These are phyloP conservation scores for Lepidochitona cinerea DNA, from an alignment of 2,888 invertebrate species.

Conservation along the genomic window DNA sequence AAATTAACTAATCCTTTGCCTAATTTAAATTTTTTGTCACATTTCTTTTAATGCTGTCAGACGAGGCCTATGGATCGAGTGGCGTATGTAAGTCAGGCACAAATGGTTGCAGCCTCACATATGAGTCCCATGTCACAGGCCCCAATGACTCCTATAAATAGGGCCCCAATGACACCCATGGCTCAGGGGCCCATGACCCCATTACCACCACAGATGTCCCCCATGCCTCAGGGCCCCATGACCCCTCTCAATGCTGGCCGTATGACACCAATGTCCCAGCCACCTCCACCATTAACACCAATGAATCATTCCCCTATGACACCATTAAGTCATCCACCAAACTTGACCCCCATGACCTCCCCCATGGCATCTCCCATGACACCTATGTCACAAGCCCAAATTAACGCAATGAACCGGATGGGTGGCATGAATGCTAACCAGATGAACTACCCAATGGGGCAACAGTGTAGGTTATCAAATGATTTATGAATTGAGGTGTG, in stretches of 20 bases:
- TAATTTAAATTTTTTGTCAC: no score
- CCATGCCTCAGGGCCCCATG: not conserved
- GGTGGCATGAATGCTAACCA: not conserved
- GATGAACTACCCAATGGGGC: not conserved
- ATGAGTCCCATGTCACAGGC: not conserved
- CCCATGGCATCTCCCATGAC: not conserved
- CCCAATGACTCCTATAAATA: slow-evolving; percentile 28
- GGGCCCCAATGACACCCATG: slow-evolving; percentile 2
- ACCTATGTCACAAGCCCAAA: not conserved
- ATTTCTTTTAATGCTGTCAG: not conserved
- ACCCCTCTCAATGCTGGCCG: not conserved
- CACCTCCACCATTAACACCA: slow-evolving; percentile 30
- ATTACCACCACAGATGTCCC: not conserved
- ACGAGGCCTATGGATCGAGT: not conserved
- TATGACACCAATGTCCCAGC: not conserved
- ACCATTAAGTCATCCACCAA: not conserved
- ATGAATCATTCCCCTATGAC: slow-evolving; percentile 27
- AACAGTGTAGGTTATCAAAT: not conserved
- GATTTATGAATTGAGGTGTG: no score
- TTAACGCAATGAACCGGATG: not conserved
- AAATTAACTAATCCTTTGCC: no score
- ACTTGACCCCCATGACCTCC: slow-evolving; percentile 21
- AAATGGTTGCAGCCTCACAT: not conserved
- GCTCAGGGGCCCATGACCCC: not conserved
- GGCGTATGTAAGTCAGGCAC: slow-evolving; percentile 1